Base-by-base conservation (phyloP, 1,140 invertebrate species). In the Oryctes rhinoceros region DNA sequence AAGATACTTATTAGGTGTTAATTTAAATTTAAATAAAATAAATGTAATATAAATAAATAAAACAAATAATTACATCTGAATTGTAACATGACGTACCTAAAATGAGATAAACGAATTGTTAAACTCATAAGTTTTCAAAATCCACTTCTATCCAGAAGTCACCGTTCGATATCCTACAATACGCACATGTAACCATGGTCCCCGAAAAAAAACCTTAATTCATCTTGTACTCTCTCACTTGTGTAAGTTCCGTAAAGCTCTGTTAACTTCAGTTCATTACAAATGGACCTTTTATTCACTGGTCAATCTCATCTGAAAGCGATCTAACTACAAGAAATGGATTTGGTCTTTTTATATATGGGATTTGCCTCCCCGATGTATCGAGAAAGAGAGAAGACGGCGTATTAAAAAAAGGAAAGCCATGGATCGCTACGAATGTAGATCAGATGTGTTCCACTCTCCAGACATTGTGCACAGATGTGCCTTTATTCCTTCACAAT, bases 291-390 rank as follows among this genome's bases (percentile, higher is more conserved):
- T 84, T 87, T 87, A 86, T 87, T 84, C 84, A 85, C 83, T 83
- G 86, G 86, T 87, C 86, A 87, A 86, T 87, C 86, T 87, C 85
- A 84, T 86, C 84, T 84, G 85, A 85, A 86, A 86, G 84, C 85
- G 84, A 86, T 86, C 85, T 83, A 79, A 83, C 83, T 85, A 85
- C 83, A 85, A 86, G 86, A 87, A 85, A 85, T 85, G 85, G 84
- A 85, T 85, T 85, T 85, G 80, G 81, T 83, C 83, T 86, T 86
- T 86, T 86, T 84, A 83, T 83, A 83, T 78, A 79, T 82, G 84
- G 82, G 84, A 84, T 84, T 85, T 84, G 82, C 77, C 82, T 81
- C 82, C 83, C 82, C 67, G 80, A 35, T 71, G 65, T 84, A 85
- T 83, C 79, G 75, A 81, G 79, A 71, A 71, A 71, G 65, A 71